A percentile compares a stretch with the other conserved stretches of the same genome.
phyloP scores from a whole-genome alignment of 2,797 vertebrate species.

The Kryptopterus vitreolus region DNA sequence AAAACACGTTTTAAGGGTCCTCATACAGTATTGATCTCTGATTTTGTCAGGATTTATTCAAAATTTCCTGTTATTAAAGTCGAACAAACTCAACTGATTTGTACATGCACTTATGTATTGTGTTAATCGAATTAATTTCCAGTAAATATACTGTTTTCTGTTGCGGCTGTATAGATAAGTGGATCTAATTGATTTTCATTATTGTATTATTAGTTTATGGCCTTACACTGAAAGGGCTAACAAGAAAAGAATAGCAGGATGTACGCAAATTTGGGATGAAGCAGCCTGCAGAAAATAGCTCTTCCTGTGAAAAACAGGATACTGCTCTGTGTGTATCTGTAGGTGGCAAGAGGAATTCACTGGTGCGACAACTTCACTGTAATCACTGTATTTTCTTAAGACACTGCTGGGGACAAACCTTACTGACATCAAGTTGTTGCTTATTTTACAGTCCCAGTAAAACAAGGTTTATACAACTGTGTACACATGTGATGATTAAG shows the following conservation, averaged over 20 bases:
- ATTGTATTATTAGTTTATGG: conserved; percentile 37
- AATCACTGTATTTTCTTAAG: conserved; percentile 41
- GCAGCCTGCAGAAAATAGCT: conserved; percentile 24
- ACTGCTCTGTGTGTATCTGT: conserved; percentile 33
- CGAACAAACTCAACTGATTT: background rate
- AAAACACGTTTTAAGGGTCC: background rate
- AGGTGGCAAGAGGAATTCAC: conserved; percentile 38
- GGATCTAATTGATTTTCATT: conserved; percentile 52
- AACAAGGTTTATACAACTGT: background rate
- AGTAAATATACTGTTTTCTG: background rate
- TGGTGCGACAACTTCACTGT: conserved; percentile 34
- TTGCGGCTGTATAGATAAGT: background rate
- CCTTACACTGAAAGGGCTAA: conserved; percentile 44
- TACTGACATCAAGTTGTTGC: background rate
- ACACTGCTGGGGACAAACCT: background rate
- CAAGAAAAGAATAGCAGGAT: conserved; percentile 52
- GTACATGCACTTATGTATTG: background rate
- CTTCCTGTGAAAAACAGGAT: conserved; percentile 55
- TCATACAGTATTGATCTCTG: background rate
- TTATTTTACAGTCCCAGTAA: background rate
- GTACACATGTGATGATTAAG: background rate
- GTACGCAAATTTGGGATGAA: conserved; percentile 25
- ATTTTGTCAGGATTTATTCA: background rate
- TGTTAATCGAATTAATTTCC: background rate
- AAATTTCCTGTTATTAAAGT: background rate